These are phyloP conservation scores for Aplochiton taeniatus DNA, from an alignment of 2,797 vertebrate genomes.

Conservation along the genomic window DNA sequence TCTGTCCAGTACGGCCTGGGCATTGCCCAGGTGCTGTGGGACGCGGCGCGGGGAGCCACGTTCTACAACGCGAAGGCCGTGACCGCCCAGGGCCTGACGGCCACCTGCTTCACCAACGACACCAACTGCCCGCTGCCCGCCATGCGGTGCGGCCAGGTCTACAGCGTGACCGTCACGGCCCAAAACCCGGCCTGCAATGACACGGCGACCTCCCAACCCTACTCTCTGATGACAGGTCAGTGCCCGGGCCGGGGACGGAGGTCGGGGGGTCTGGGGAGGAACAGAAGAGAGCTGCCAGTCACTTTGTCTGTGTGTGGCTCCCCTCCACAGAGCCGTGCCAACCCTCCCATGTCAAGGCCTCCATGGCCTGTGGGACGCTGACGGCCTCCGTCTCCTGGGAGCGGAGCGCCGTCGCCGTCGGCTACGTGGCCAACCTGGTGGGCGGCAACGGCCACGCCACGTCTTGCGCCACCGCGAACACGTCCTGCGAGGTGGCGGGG, in stretches of 20 bases:
- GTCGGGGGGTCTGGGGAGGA: background rate
- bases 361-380: slow-evolving; percentile 50
- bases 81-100: slow-evolving; percentile 21
- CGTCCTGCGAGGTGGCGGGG: slow-evolving; percentile 47
- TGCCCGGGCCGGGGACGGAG: background rate
- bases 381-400: slow-evolving; percentile 65
- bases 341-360: slow-evolving; percentile 62
- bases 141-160: slow-evolving; percentile 43
- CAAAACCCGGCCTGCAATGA: slow-evolving; percentile 46
- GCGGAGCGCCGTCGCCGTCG: slow-evolving; percentile 55
- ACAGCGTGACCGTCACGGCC: slow-evolving; percentile 35
- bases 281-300: background rate
- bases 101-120: slow-evolving; percentile 28
- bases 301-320: background rate
- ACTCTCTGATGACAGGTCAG: slow-evolving; percentile 62
- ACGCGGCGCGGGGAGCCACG: slow-evolving; percentile 23
- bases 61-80: slow-evolving; percentile 31
- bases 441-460: slow-evolving; percentile 31
- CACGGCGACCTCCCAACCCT: slow-evolving; percentile 38
- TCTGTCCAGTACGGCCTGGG: slow-evolving; percentile 22
- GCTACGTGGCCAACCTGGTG: slow-evolving; percentile 59
- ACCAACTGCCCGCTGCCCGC: slow-evolving; percentile 27
- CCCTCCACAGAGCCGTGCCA: slow-evolving; percentile 69
- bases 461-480: slow-evolving; percentile 40
- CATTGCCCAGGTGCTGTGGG: slow-evolving; percentile 31